Base-by-base conservation (phyloP, 1,140 invertebrate genomes). In the Drosophila truncata region DNA sequence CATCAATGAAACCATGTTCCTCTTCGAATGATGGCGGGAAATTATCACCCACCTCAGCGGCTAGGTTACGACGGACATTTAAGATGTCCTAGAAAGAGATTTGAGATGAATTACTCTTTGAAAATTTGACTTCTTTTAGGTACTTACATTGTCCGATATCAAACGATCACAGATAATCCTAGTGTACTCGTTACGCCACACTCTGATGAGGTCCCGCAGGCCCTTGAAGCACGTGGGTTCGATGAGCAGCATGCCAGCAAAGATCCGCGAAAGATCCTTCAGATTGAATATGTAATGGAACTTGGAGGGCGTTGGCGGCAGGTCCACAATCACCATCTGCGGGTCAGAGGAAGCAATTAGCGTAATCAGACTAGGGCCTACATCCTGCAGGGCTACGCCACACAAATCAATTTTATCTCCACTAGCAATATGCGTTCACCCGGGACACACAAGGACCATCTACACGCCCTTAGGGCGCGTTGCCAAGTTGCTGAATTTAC, bases 261-360 rank as follows among this genome's bases (percentile, higher is more conserved):
- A 95, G 29, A 98, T 95, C 52, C 97, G 95, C 2, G 97, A 98
- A 50, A 99, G 93, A 94, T 99, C 98, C 70, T 97, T 95, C 93
- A 98, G 94, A 92, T 98, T 98, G 93, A 98, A 99, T 66, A 98
- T 97, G 93, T 98, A 98, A 93, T 98, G 97, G 93, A 98, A 98
- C 92, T 97, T 98, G 6, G 96, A 96, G 6, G 98, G 98, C 0
- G 97, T 98, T 18, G 97, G 97, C n/a, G 97, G 96, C 55, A 98
- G 91, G 75, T 97, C 95, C 18, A 94, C 93, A 55, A 96, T 95
- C 35, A 97, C 94, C 58, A 95, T 94, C 95, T 96, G 70, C 6
- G 66, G 35, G 52, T 39, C 27, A 44, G 70, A 44, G 70, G 58
- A 58, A 78, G 55, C 79, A 90, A 87, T 87, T 87, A 87, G 80